Evolutionary conservation across 2,888 invertebrate species (phyloP).

Genomic region (Mechanitis mazaeus): DNA sequence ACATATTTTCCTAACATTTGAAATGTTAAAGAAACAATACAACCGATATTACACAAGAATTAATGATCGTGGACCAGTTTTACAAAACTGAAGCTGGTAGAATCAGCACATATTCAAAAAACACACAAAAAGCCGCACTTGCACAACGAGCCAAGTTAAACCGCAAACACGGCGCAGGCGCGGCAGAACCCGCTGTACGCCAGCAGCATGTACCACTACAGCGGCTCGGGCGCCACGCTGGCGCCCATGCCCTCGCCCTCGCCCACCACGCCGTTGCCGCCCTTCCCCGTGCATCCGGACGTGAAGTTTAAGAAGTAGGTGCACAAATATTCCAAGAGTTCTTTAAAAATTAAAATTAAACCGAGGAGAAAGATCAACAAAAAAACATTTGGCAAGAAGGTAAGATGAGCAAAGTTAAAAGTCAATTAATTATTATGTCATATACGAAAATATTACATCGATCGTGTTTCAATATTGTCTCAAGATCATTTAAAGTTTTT

Average conservation of each 20-base stretch:
- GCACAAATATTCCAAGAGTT: constrained; percentile 27
- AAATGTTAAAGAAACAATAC: too few relatives aligned
- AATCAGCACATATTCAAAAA: not conserved
- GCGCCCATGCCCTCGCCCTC: constrained; percentile 69
- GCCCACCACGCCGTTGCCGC: constrained; percentile 66
- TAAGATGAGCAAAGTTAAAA: too few relatives aligned
- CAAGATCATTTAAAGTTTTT: too few relatives aligned
- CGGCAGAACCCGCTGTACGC: constrained; percentile 76
- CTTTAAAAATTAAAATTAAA: not conserved
- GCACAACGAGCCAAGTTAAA: constrained; percentile 17
- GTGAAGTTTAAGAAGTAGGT: constrained; percentile 86
- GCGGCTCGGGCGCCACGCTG: constrained; percentile 55
- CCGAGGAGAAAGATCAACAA: too few relatives aligned
- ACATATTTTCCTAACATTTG: too few relatives aligned
- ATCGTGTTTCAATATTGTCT: too few relatives aligned
- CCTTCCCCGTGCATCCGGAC: constrained; percentile 92
- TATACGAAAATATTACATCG: too few relatives aligned
- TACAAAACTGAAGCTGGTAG: too few relatives aligned
- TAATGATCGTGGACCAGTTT: too few relatives aligned
- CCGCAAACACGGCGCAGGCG: constrained; percentile 49
- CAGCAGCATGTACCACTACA: constrained; percentile 75
- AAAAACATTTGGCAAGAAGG: too few relatives aligned
- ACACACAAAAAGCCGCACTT: not conserved
- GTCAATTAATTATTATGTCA: too few relatives aligned
- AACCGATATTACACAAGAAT: too few relatives aligned